Conservation (phyloP, 2,113 vertebrate genomes). For the Hippocampus comes region DNA sequence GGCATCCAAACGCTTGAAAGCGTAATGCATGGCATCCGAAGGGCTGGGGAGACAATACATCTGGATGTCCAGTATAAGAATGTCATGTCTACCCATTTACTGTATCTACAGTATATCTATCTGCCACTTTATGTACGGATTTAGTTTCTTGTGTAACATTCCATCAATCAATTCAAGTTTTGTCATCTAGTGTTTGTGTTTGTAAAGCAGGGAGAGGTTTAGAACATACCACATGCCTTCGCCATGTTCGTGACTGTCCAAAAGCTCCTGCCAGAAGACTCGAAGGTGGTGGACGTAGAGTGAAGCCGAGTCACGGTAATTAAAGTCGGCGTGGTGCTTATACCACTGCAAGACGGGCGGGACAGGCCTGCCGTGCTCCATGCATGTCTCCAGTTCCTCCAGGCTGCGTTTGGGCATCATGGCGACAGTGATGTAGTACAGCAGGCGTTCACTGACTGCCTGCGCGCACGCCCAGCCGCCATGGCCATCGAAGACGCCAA, state of each 20-base stretch:
- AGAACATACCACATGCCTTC: constrained; percentile 61
- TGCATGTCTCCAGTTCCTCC: constrained; percentile 82
- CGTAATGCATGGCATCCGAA: constrained; percentile 79
- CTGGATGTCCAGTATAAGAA: not conserved
- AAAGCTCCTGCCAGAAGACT: constrained; percentile 91
- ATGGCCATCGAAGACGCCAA: constrained; percentile 92
- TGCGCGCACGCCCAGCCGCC: constrained; percentile 89
- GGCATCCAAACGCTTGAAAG: constrained; percentile 86
- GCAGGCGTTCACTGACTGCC: constrained; percentile 86
- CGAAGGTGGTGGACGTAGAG: constrained; percentile 85
- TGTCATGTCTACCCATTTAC: too few species aligned
- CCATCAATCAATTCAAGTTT: not conserved
- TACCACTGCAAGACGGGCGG: constrained; percentile 88
- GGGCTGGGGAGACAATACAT: constrained; percentile 45
- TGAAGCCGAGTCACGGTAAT: constrained; percentile 78
- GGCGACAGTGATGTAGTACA: constrained; percentile 85
- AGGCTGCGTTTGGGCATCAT: constrained; percentile 82
- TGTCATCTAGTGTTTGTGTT: not conserved
- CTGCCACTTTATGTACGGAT: too few species aligned
- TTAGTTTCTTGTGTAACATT: too few species aligned
- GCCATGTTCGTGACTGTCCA: constrained; percentile 78
- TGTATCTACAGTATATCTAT: not conserved
- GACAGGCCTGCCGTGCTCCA: constrained; percentile 79
- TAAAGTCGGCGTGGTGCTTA: constrained; percentile 79
- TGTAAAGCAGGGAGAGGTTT: not conserved